phyloP scores from a whole-genome alignment of 2,797 vertebrate species.

The Coccyzus lansbergi region DNA sequence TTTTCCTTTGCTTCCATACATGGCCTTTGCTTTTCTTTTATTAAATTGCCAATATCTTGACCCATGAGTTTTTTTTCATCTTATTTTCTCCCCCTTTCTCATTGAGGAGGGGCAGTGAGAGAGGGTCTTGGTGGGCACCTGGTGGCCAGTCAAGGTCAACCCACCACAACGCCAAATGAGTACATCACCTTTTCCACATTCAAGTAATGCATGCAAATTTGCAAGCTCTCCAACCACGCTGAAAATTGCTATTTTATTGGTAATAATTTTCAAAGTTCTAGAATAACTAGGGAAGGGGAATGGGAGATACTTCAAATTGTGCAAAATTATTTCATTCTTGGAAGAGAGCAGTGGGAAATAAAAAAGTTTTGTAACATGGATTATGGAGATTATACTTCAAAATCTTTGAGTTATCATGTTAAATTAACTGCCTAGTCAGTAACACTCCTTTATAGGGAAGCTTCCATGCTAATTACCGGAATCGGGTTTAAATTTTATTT shows the following conservation, averaged over 20 bases:
- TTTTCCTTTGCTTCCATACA: background rate
- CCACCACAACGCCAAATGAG: background rate
- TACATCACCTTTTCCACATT: background rate
- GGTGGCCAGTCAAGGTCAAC: background rate
- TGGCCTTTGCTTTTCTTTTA: background rate
- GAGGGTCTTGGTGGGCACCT: background rate
- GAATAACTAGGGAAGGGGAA: constrained; percentile 4
- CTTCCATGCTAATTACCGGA: constrained; percentile 35
- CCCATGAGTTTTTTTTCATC: background rate
- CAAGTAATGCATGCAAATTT: background rate
- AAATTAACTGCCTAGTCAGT: constrained; percentile 23
- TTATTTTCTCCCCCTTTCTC: background rate
- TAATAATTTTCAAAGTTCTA: background rate
- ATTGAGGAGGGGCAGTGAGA: background rate
- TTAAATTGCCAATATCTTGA: background rate
- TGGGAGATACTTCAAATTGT: background rate
- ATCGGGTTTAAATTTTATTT: constrained; percentile 10
- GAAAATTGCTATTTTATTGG: background rate
- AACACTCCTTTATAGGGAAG: background rate
- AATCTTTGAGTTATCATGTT: constrained; percentile 9
- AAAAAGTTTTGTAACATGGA: background rate
- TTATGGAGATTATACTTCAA: constrained; percentile 19
- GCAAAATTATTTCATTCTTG: constrained; percentile 17
- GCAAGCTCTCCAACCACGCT: background rate
- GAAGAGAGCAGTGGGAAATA: constrained; percentile 5